Evolutionary conservation across 2,888 invertebrate species (phyloP).

Genomic region (Drosophila recens): DNA sequence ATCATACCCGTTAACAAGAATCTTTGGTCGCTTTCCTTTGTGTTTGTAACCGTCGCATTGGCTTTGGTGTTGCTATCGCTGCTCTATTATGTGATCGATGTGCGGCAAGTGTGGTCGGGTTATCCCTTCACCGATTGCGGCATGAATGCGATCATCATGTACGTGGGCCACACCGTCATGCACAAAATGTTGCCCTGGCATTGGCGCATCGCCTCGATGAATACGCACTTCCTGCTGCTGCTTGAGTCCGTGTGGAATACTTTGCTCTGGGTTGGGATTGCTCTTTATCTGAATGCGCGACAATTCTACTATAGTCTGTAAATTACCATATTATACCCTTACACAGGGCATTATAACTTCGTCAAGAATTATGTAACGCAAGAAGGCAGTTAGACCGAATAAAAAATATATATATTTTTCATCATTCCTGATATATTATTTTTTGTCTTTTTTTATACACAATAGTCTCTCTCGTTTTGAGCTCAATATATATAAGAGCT

Average conservation of each 20-base stretch:
- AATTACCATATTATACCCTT: too few species aligned
- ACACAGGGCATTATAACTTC: background rate
- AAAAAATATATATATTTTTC: too few species aligned
- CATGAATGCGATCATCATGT: slow-evolving; percentile 96
- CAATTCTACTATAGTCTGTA: slow-evolving; percentile 85
- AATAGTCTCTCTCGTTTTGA: too few species aligned
- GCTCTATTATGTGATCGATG: slow-evolving; percentile 93
- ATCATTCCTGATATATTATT: too few species aligned
- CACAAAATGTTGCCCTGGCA: slow-evolving; percentile 92
- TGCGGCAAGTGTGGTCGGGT: slow-evolving; percentile 91
- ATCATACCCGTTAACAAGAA: slow-evolving; percentile 96
- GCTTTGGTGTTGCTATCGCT: slow-evolving; percentile 90
- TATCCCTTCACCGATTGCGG: slow-evolving; percentile 96
- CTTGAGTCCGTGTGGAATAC: slow-evolving; percentile 94
- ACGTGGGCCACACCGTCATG: slow-evolving; percentile 93
- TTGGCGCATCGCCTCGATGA: slow-evolving; percentile 90
- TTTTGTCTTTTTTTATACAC: too few species aligned
- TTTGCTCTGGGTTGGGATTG: slow-evolving; percentile 92
- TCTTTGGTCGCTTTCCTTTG: slow-evolving; percentile 96
- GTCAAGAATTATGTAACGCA: background rate
- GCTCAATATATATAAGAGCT: too few species aligned
- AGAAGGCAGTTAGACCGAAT: too few species aligned
- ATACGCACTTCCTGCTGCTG: slow-evolving; percentile 90
- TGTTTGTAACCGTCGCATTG: slow-evolving; percentile 92
- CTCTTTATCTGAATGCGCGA: slow-evolving; percentile 91